These are phyloP conservation scores for Cavia porcellus DNA, from an alignment of 2,113 vertebrate species.

Conservation along the genomic window DNA sequence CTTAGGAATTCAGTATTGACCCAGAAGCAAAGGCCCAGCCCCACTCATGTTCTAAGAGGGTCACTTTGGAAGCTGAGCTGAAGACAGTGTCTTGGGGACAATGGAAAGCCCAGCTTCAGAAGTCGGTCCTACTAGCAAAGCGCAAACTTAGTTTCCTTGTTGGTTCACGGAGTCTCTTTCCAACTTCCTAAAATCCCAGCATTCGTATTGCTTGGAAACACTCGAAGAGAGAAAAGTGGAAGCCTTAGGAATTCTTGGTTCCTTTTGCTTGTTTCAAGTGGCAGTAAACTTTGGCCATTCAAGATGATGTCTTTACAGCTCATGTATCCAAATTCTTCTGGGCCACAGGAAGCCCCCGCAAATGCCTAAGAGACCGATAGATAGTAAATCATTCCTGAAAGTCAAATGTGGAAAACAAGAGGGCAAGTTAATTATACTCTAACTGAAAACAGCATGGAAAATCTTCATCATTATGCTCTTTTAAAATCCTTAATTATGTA, in stretches of 20 bases:
- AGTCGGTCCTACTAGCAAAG: background rate
- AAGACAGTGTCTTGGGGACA: background rate
- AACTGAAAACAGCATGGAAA: background rate
- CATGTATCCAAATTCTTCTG: background rate
- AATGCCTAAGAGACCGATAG: background rate
- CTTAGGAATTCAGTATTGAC: background rate
- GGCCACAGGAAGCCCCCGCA: background rate
- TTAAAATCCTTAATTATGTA: background rate
- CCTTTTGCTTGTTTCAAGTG: background rate
- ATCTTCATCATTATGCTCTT: background rate
- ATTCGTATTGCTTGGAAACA: background rate
- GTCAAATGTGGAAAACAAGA: background rate
- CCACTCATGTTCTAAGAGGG: background rate
- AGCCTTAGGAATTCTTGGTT: background rate
- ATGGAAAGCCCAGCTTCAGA: background rate
- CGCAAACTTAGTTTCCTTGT: background rate
- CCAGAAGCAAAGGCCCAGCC: background rate
- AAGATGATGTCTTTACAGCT: background rate
- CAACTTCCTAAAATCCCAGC: background rate
- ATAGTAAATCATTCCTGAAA: background rate
- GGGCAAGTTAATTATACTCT: background rate
- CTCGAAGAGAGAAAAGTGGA: background rate
- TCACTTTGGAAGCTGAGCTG: background rate
- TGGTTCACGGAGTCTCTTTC: background rate
- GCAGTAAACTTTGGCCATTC: background rate